Conservation (phyloP, 1,140 invertebrate species). For the Dryas iulia region DNA sequence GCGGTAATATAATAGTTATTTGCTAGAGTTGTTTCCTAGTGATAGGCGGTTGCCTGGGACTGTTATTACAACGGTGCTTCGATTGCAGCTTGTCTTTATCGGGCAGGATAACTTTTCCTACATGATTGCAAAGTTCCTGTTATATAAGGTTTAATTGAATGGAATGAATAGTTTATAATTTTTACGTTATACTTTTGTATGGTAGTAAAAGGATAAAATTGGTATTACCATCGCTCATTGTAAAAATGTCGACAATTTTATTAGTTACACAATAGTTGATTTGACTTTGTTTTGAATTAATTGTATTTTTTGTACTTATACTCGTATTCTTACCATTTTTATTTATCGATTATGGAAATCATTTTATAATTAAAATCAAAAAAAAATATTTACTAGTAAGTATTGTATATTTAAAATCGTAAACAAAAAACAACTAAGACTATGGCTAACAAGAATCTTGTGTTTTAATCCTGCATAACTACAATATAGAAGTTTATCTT, state of each 20-base stretch:
- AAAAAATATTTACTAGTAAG: no score
- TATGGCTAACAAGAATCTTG: slow-evolving; percentile 2
- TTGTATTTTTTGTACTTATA: no score
- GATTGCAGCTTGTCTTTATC: slow-evolving; percentile 44
- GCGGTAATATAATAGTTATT: slow-evolving; percentile 54
- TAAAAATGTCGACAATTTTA: no score
- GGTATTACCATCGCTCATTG: no score
- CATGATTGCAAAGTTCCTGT: slow-evolving; percentile 11
- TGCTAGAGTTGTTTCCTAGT: slow-evolving; percentile 49
- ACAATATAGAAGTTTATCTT: slow-evolving; percentile 65
- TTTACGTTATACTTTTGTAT: not conserved
- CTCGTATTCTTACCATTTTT: no score
- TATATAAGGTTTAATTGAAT: not conserved
- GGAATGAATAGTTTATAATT: not conserved
- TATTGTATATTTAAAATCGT: no score
- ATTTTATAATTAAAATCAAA: no score
- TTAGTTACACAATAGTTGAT: no score
- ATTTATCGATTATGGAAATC: no score
- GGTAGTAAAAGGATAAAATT: not conserved
- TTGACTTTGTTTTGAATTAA: no score
- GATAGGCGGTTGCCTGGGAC: slow-evolving; percentile 53
- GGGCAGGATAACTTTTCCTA: slow-evolving; percentile 50
- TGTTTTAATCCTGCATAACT: slow-evolving; percentile 57
- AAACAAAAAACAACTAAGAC: not conserved
- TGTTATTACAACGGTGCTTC: slow-evolving; percentile 70